Percentiles rank a stretch among this genome's conserved stretches.
phyloP scores from a whole-genome alignment of 2,113 vertebrate genomes.

The Scomber scombrus region DNA sequence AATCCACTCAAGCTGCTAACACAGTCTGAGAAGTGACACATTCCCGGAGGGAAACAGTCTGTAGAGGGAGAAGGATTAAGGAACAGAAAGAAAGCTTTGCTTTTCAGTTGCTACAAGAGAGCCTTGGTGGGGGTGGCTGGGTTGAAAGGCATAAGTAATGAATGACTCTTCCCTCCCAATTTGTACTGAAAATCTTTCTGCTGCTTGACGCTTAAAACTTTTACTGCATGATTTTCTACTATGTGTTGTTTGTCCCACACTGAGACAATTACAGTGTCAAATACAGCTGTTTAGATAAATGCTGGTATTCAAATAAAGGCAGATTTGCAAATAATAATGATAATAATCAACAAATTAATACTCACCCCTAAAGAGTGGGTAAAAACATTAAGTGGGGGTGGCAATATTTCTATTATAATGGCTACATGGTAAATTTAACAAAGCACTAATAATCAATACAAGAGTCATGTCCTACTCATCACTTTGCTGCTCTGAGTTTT shows the following conservation, averaged over 20 bases:
- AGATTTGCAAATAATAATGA: not conserved
- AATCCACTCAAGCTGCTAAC: constrained; percentile 50
- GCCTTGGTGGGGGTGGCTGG: constrained; percentile 20
- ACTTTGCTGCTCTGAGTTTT: too few species aligned
- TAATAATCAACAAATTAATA: not conserved
- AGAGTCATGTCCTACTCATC: too few species aligned
- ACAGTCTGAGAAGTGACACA: constrained; percentile 26
- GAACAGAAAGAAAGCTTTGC: constrained; percentile 33
- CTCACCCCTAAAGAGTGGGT: too few species aligned
- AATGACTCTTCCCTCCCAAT: constrained; percentile 24
- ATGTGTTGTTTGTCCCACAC: not conserved
- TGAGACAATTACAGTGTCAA: not conserved
- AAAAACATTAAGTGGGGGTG: too few species aligned
- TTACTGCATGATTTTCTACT: not conserved
- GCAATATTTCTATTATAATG: too few species aligned
- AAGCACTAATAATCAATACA: too few species aligned
- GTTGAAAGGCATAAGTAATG: constrained; percentile 38
- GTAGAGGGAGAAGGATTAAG: constrained; percentile 39
- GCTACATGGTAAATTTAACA: too few species aligned
- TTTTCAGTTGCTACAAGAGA: constrained; percentile 42
- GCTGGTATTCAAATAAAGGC: not conserved
- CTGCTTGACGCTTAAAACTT: constrained; percentile 16
- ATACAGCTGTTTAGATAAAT: not conserved
- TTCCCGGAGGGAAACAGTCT: constrained; percentile 25
- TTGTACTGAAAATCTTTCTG: constrained; percentile 9